These are phyloP conservation scores for Falco naumanni DNA, from an alignment of 2,797 vertebrate genomes.

Conservation along the genomic window DNA sequence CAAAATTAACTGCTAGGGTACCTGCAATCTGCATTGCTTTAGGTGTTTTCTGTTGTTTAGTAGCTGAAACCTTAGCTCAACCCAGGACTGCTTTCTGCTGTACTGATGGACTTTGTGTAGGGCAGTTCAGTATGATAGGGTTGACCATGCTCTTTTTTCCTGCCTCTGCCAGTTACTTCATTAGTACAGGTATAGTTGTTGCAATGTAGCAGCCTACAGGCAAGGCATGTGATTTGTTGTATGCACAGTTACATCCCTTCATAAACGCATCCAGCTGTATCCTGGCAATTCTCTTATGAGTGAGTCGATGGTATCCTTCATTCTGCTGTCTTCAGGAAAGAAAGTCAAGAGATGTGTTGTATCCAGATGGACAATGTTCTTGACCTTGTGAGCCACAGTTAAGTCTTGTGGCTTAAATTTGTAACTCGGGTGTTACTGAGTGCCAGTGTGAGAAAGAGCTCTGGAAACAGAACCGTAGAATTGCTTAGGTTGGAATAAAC, in stretches of 20 bases:
- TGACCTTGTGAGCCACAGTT: neutral
- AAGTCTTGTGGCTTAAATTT: neutral
- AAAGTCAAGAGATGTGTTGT: neutral
- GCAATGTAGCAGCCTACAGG: neutral
- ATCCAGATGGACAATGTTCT: neutral
- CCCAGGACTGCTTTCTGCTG: neutral
- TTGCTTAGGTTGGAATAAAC: neutral
- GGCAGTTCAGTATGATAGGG: neutral
- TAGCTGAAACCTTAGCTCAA: neutral
- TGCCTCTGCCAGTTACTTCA: neutral
- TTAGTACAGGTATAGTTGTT: neutral
- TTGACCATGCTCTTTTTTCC: neutral
- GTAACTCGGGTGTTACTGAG: neutral
- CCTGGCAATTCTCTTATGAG: neutral
- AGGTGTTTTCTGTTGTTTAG: neutral
- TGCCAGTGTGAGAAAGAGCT: neutral
- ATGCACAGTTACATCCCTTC: neutral
- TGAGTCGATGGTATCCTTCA: neutral
- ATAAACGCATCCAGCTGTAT: neutral
- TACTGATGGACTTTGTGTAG: neutral
- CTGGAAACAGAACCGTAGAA: neutral
- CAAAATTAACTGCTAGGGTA: neutral
- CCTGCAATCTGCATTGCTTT: neutral
- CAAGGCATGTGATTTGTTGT: neutral
- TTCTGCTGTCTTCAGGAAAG: neutral